Conservation (phyloP, 2,113 vertebrate species). For the Seriola quinqueradiata region DNA sequence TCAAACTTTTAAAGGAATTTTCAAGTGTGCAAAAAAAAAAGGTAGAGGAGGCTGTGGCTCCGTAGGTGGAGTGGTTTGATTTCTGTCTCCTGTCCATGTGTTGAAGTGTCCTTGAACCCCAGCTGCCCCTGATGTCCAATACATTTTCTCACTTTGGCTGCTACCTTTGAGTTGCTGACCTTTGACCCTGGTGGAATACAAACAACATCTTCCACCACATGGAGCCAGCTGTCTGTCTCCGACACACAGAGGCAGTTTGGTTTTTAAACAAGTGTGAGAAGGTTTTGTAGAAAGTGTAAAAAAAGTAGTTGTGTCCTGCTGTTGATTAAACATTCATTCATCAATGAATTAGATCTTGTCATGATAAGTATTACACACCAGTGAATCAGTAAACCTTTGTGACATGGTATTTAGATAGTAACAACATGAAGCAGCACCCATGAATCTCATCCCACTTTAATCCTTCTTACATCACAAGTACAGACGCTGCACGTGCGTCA, state of each 20-base stretch:
- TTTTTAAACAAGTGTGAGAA: constrained; percentile 5
- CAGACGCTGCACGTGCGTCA: background rate
- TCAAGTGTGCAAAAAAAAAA: background rate
- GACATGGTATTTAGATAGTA: background rate
- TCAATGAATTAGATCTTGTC: background rate
- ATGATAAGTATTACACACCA: background rate
- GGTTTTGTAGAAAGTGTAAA: background rate
- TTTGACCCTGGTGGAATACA: constrained; percentile 25
- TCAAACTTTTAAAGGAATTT: background rate
- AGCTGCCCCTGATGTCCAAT: too few species aligned
- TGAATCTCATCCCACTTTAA: background rate
- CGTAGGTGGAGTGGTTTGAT: too few species aligned
- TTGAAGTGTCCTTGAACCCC: background rate
- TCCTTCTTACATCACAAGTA: background rate
- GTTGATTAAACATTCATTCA: constrained; percentile 14
- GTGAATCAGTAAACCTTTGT: background rate
- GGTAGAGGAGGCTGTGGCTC: too few species aligned
- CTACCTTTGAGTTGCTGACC: constrained; percentile 52
- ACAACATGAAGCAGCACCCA: background rate
- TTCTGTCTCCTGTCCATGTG: too few species aligned
- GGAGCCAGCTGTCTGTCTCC: constrained; percentile 37
- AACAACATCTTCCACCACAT: constrained; percentile 23
- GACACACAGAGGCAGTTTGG: constrained; percentile 8
- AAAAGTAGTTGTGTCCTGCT: background rate
- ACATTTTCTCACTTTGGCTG: background rate